Conservation (phyloP, 2,113 vertebrate genomes). For the Lutjanus erythropterus region DNA sequence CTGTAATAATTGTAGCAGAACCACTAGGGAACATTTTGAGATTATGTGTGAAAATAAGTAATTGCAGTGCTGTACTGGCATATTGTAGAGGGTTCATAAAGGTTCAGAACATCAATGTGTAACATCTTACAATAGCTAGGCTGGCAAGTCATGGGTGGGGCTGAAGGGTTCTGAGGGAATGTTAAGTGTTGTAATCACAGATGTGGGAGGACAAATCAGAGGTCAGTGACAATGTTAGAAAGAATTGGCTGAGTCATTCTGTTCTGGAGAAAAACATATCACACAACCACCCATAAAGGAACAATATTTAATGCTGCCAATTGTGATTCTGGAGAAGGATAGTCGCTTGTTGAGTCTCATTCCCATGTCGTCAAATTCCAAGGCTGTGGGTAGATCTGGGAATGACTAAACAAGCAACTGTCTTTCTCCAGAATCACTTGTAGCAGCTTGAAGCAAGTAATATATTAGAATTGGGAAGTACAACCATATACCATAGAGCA, state of each 20-base stretch:
- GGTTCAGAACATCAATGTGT: not conserved
- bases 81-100: constrained; percentile 1
- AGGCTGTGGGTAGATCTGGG: too few relatives aligned
- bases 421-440: too few relatives aligned
- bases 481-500: too few relatives aligned
- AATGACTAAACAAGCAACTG: too few relatives aligned
- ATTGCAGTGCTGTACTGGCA: not conserved
- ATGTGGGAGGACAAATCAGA: not conserved
- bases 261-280: not conserved
- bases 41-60: not conserved
- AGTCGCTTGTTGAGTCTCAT: too few relatives aligned
- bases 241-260: not conserved
- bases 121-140: not conserved
- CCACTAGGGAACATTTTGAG: not conserved
- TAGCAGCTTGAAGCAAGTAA: too few relatives aligned
- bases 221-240: not conserved
- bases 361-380: too few relatives aligned
- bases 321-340: too few relatives aligned
- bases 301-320: constrained; percentile 1
- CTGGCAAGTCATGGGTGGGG: not conserved
- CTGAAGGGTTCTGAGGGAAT: not conserved
- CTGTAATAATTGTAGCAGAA: constrained; percentile 6
- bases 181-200: constrained; percentile 1
- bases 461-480: not conserved
- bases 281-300: not conserved